Percentiles rank a stretch among this genome's conserved stretches.
Evolutionary conservation across 2,113 vertebrate genomes (phyloP).

Genomic region (Ceratotherium simum): DNA sequence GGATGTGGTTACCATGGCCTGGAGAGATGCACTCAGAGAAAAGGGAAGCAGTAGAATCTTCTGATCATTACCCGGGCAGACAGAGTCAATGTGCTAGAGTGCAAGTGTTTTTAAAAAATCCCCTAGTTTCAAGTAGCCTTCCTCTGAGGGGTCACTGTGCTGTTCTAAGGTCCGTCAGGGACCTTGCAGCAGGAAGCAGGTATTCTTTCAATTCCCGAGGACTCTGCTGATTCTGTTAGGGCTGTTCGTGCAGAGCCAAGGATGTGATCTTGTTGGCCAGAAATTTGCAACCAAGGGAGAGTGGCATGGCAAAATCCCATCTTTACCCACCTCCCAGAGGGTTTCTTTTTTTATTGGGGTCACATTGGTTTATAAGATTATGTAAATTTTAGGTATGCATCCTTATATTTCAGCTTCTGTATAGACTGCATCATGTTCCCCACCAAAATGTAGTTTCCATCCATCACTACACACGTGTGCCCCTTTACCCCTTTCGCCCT

Average conservation of each 20-base stretch:
- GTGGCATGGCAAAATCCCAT: neutral
- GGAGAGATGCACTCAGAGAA: neutral
- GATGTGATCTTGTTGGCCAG: neutral
- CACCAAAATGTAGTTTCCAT: too few relatives aligned
- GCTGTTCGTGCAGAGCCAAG: neutral
- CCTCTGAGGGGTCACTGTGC: neutral
- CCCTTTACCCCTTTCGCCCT: too few relatives aligned
- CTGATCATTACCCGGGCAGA: neutral
- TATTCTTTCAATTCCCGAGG: neutral
- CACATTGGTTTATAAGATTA: too few relatives aligned
- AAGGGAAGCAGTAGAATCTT: neutral
- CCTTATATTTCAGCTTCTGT: too few relatives aligned
- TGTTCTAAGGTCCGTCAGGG: neutral
- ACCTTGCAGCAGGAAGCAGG: neutral
- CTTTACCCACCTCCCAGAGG: neutral
- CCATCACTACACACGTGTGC: too few relatives aligned
- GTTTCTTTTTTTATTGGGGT: too few relatives aligned
- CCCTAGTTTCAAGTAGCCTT: neutral
- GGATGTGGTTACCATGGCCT: neutral
- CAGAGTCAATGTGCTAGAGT: neutral
- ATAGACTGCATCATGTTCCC: too few relatives aligned
- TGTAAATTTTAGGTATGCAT: too few relatives aligned
- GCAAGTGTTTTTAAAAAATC: neutral
- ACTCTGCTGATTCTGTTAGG: neutral
- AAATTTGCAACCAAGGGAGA: neutral